Percentiles rank a stretch among this genome's conserved stretches.
Conservation (phyloP, 2,797 vertebrate species). For the Chiroxiphia lanceolata region DNA sequence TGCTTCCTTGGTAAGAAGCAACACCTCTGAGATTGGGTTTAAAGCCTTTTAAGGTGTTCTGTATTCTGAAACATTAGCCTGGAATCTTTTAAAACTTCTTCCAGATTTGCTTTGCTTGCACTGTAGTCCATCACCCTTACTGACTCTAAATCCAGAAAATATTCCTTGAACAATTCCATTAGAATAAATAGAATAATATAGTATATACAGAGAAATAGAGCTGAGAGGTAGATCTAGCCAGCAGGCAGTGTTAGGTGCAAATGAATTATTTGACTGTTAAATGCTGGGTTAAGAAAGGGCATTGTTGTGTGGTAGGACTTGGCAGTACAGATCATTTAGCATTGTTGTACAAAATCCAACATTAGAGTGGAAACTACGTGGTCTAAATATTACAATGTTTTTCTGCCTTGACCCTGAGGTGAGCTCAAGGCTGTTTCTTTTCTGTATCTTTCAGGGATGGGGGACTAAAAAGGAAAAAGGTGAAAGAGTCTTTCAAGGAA, state of each 20-base stretch:
- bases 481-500: slow-evolving; percentile 60
- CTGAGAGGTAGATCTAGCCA: neutral
- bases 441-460: slow-evolving; percentile 54
- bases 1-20: slow-evolving; percentile 82
- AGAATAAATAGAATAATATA: neutral
- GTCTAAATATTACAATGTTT: neutral
- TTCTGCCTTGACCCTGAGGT: neutral
- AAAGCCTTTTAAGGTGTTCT: neutral
- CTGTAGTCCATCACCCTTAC: neutral
- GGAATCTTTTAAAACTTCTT: neutral
- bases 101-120: neutral
- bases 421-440: neutral
- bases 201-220: neutral
- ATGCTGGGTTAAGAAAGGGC: neutral
- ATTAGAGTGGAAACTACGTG: neutral
- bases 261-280: neutral
- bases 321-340: neutral
- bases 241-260: neutral
- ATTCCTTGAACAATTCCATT: neutral
- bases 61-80: neutral
- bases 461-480: slow-evolving; percentile 52
- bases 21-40: neutral
- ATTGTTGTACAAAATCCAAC: neutral
- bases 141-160: neutral
- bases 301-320: neutral